These are phyloP conservation scores for Clitarchus hookeri DNA, from an alignment of 2,888 invertebrate genomes.

Conservation along the genomic window DNA sequence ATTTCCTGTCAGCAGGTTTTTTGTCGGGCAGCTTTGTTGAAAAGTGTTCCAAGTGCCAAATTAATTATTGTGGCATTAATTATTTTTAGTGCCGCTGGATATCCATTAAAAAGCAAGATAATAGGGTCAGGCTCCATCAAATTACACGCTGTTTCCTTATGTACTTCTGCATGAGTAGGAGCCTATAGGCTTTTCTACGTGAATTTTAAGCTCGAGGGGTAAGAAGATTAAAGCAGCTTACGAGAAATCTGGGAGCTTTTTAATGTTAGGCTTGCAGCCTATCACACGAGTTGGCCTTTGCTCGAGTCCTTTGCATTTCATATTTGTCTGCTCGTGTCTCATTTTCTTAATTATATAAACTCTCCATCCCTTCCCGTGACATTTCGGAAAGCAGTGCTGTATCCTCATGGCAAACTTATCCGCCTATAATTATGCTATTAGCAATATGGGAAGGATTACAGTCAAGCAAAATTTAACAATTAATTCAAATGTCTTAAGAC, in stretches of 20 bases:
- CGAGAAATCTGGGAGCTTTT: neutral
- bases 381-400: too few species aligned
- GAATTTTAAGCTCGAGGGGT: too few species aligned
- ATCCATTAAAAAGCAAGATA: neutral
- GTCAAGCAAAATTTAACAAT: too few species aligned
- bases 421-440: too few species aligned
- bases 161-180: neutral
- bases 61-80: conserved; percentile 20
- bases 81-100: conserved; percentile 10
- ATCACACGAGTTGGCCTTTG: neutral
- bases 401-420: too few species aligned
- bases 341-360: too few species aligned
- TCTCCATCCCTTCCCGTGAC: too few species aligned
- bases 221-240: neutral
- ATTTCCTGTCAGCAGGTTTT: conserved; percentile 23
- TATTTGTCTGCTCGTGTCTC: too few species aligned
- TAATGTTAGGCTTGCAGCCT: too few species aligned
- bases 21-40: neutral
- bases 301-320: neutral
- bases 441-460: too few species aligned
- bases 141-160: neutral
- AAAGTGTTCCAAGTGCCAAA: conserved; percentile 19
- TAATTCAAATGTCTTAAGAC: too few species aligned
- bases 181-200: neutral
- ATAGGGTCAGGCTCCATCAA: neutral